Percentiles rank a stretch among this genome's conserved stretches.
These are phyloP conservation scores for Tapera naevia DNA, from an alignment of 2,797 vertebrate species.

Conservation along the genomic window DNA sequence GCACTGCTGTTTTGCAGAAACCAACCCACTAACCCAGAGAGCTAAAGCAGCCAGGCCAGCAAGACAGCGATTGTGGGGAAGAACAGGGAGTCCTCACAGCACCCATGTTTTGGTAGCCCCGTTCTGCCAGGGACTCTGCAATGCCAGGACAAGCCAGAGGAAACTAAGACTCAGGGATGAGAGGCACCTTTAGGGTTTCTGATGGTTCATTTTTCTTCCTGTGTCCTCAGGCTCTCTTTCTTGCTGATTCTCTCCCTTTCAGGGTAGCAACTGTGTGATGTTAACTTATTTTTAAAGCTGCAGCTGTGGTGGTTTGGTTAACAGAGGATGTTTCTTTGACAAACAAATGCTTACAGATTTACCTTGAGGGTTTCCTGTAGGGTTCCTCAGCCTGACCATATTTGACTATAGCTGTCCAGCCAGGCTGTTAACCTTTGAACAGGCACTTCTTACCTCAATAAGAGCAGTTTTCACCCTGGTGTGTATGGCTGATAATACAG, in stretches of 20 bases:
- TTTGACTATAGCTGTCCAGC: background rate
- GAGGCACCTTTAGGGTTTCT: background rate
- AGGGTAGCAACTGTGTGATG: background rate
- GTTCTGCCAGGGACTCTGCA: background rate
- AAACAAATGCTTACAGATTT: background rate
- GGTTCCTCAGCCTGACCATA: background rate
- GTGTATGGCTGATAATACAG: background rate
- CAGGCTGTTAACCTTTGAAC: background rate
- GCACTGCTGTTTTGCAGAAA: background rate
- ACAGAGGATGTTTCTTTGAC: background rate
- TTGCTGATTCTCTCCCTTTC: background rate
- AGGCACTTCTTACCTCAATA: background rate
- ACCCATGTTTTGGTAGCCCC: background rate
- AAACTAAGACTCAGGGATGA: background rate
- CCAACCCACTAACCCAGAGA: background rate
- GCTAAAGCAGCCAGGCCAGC: background rate
- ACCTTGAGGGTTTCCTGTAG: background rate
- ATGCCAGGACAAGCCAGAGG: background rate
- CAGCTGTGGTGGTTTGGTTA: background rate
- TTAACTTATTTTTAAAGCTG: background rate
- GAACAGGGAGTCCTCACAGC: background rate
- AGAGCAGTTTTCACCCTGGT: background rate
- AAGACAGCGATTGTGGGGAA: fast-evolving
- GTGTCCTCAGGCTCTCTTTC: background rate
- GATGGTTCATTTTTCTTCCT: background rate